Evolutionary conservation across 2,113 vertebrate genomes (phyloP).

Genomic region (Gadus macrocephalus): DNA sequence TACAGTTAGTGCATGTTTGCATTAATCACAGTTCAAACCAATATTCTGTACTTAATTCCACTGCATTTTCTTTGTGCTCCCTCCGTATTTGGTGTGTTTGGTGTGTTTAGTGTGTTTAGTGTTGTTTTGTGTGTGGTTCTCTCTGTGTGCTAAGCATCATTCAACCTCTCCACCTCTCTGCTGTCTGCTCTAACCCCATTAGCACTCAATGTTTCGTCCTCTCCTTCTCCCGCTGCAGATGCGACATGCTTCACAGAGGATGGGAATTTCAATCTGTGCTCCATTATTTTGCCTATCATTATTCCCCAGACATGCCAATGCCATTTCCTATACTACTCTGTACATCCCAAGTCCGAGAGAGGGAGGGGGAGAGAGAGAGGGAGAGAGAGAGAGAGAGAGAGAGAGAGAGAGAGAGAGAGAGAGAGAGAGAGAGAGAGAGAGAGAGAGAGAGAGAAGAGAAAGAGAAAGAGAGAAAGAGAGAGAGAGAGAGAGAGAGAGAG

Average conservation of each 20-base stretch:
- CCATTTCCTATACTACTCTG: conserved; percentile 78
- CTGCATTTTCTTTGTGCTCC: not conserved
- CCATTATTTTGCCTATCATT: conserved; percentile 99
- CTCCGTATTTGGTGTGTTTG: not conserved
- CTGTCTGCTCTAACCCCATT: not conserved
- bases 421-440: conserved; percentile 43
- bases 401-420: conserved; percentile 4
- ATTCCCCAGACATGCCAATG: conserved; percentile 76
- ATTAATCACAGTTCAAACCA: too few relatives aligned
- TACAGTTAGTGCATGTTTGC: too few relatives aligned
- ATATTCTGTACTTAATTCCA: too few relatives aligned
- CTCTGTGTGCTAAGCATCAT: too few relatives aligned
- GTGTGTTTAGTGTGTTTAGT: too few relatives aligned
- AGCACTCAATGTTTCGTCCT: conserved; percentile 50
- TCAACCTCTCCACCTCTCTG: conserved; percentile 2
- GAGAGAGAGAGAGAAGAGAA: too few relatives aligned
- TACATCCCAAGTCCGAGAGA: conserved; percentile 84
- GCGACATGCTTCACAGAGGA: conserved; percentile 90
- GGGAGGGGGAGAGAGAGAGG: conserved; percentile 20
- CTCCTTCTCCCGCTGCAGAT: conserved; percentile 74
- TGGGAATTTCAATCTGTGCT: conserved; percentile 98
- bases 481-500: too few relatives aligned
- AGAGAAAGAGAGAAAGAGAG: conserved; percentile 50
- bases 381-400: conserved; percentile 58
- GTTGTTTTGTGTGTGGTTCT: too few relatives aligned